These are phyloP conservation scores for Neoaliturus tenellus DNA, from an alignment of 2,888 invertebrate genomes.

Conservation along the genomic window DNA sequence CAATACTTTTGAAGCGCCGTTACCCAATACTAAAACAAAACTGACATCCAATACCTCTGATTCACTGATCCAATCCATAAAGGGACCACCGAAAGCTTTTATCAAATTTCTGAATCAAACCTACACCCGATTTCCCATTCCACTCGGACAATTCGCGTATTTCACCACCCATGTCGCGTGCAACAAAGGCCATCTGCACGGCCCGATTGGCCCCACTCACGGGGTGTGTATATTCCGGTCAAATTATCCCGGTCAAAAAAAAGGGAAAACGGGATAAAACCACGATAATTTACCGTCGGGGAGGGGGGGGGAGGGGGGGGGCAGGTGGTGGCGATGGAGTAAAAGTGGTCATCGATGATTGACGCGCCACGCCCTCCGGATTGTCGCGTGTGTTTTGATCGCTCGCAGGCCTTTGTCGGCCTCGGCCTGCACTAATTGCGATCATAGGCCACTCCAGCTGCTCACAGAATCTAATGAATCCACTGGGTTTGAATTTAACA, in stretches of 20 bases:
- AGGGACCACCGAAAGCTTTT: too few species aligned
- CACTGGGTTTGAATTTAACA: neutral
- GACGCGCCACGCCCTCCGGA: slow-evolving; percentile 11
- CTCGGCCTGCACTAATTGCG: neutral
- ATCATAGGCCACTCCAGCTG: slow-evolving; percentile 37
- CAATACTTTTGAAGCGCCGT: too few species aligned
- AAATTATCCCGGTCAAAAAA: slow-evolving; percentile 36
- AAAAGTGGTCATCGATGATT: slow-evolving; percentile 39
- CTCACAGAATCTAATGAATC: neutral
- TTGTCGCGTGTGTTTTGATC: neutral
- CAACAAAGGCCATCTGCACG: neutral
- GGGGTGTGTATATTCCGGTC: neutral
- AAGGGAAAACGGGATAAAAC: slow-evolving; percentile 17
- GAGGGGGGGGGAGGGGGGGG: neutral
- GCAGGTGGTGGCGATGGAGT: neutral
- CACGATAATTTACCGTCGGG: slow-evolving; percentile 21
- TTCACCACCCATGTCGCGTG: neutral
- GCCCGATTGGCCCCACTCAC: neutral
- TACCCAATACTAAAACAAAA: too few species aligned
- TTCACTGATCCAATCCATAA: too few species aligned
- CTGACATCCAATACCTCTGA: too few species aligned
- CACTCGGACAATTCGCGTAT: neutral
- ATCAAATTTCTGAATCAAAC: too few species aligned
- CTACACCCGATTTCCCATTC: too few species aligned
- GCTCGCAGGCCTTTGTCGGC: neutral